Evolutionary conservation across 2,888 invertebrate genomes (phyloP), one percentile per base, ranked within the genome.

Genomic region (Patella depressa): DNA sequence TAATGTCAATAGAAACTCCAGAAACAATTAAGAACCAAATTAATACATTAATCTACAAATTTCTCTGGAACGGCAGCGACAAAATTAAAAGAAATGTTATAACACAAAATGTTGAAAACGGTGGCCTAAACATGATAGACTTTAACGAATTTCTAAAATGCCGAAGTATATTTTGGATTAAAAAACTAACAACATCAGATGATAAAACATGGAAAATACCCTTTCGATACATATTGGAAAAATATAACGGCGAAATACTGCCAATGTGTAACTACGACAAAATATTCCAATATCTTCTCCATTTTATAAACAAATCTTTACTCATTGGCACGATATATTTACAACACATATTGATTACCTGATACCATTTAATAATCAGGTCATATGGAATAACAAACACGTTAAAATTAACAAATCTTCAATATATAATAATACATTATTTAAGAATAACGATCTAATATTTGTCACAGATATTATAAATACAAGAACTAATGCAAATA

Each of bases 41-140:
- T 59, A 59, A 59, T 59, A 19, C 17, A 59, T n/a, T n/a, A 59
- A 19, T 59, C 5, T 59, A 59, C 12, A 17, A 59, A n/a, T 59
- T 59, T 59, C n/a, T 59, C 17, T n/a, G 59, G 59, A 59, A 59
- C 9, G 59, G 59, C 7, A 7, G 9, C 12, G 59, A 59, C 19
- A 59, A 59, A 59, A n/a, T 59, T n/a, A 59, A 59, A 59, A 59
- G 59, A 59, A 59, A 59, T 59, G 19, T 19, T 59, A n/a, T 59
- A n/a, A 59, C 59, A n/a, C 59, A 59, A 59, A 59, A 59, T 59
- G 5, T 59, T n/a, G 19, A 59, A 19, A 59, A 59, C 12, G 59
- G 59, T n/a, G 59, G 59, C n/a, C 15, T 59, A 59, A 59, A 59
- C 19, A 59, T 59, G 59, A 59, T 59, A n/a, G 59, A 59, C 19